These are phyloP conservation scores for Rhagium mordax DNA, from an alignment of 2,888 invertebrate genomes.

Conservation along the genomic window DNA sequence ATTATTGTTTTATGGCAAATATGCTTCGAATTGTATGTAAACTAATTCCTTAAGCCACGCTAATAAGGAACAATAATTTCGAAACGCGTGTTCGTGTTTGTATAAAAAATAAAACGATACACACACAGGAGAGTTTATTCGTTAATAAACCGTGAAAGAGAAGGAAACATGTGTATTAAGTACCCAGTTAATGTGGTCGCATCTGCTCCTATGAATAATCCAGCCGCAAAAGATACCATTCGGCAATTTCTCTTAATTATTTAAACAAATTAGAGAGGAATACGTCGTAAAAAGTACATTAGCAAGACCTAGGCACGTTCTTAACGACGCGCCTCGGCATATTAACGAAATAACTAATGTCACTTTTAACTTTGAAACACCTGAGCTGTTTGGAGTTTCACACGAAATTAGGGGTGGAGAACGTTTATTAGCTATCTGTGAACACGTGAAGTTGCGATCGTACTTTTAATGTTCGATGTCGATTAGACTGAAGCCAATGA, in stretches of 20 bases:
- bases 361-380: constrained; percentile 31
- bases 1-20: too few species aligned
- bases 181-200: constrained; percentile 26
- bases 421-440: not conserved
- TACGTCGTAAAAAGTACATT: constrained; percentile 36
- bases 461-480: too few species aligned
- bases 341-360: constrained; percentile 24
- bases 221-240: constrained; percentile 19
- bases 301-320: constrained; percentile 12
- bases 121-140: too few species aligned
- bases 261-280: constrained; percentile 37
- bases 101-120: too few species aligned
- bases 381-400: constrained; percentile 26
- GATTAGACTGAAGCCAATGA: too few species aligned
- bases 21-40: too few species aligned
- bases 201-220: constrained; percentile 45
- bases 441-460: not conserved
- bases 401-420: constrained; percentile 7
- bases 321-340: constrained; percentile 3
- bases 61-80: too few species aligned
- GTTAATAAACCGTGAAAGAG: constrained; percentile 1
- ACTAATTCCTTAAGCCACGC: too few species aligned
- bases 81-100: too few species aligned
- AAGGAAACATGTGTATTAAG: not conserved
- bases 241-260: constrained; percentile 41